Base-by-base conservation (phyloP, 1,140 invertebrate species). In the Leptonema lineaticorne region DNA sequence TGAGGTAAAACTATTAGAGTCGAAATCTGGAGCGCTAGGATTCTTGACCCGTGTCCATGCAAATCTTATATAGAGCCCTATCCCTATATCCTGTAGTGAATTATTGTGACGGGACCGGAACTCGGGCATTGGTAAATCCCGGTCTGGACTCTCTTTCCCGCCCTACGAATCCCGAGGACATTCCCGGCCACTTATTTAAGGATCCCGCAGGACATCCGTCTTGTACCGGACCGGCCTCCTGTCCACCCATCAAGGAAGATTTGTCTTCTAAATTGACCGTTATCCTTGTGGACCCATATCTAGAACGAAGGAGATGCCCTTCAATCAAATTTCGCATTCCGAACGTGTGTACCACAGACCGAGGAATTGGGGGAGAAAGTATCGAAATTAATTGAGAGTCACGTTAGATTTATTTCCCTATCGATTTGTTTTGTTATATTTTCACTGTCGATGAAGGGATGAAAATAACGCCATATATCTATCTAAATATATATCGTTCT, bases 111-210 rank as follows among this genome's bases (percentile, higher is more conserved):
- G 24, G n/a, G 57, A 59, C 57, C 57, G 48, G 57, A 59, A n/a
- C 57, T 29, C 11, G 28, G 37, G 20, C 50, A 3, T 14, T 7
- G 22, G 18, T 22, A 22, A 45, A 53, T 53, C 50, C 50, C 22
- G 20, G 46, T 18, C 48, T 22, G 24, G 18, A 29, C 6, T 57
- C 53, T 27, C 53, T 6, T 27, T 1, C 26, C 53, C 26, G n/a
- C 53, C 24, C 5, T 14, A 53, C 20, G 24, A 59, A 59, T 59
- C 57, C 50, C 22, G 50, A 24, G 50, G 50, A 53, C 50, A 53
- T 59, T 30, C 28, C 57, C 57, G 57, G 57, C 57, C 57, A 59
- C 57, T 59, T 59, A 59, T 59, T 59, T 59, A 59, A 20, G 33
- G 57, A 37, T 37, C 57, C 28, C 57, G 20, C 28, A 59, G 57